Percentiles rank a stretch among this genome's conserved stretches.
phyloP scores from a whole-genome alignment of 2,888 invertebrate species.

The Eulithis prunata region DNA sequence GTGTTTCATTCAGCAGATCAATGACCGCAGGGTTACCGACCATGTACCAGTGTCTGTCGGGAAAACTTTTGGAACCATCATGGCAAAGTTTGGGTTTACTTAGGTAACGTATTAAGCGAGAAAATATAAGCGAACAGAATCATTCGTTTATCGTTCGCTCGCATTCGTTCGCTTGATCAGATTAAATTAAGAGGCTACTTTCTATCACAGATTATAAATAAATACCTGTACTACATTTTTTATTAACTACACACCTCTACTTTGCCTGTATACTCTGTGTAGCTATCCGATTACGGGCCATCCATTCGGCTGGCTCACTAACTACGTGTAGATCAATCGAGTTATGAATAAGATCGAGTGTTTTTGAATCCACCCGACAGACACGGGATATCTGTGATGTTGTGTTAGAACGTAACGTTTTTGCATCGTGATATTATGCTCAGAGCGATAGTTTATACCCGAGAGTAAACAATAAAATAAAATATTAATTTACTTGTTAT shows the following conservation, averaged over 20 bases:
- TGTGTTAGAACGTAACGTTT: conserved; percentile 58
- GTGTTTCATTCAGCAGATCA: background rate
- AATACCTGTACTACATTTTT: too few species aligned
- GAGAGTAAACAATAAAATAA: conserved; percentile 53
- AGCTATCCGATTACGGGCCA: background rate
- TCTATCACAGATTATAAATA: too few species aligned
- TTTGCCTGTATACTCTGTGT: background rate
- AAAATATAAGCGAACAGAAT: too few species aligned
- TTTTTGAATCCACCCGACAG: conserved; percentile 1
- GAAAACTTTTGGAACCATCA: too few species aligned
- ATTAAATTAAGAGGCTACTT: too few species aligned
- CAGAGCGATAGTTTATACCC: conserved; percentile 66
- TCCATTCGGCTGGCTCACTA: background rate
- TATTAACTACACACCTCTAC: too few species aligned
- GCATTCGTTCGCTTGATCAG: too few species aligned
- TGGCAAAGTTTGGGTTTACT: background rate
- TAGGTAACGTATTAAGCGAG: too few species aligned
- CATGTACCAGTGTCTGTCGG: conserved; percentile 11
- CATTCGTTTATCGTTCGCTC: too few species aligned
- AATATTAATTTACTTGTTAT: conserved; percentile 36
- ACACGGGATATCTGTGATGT: conserved; percentile 68
- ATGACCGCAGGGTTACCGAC: conserved; percentile 7
- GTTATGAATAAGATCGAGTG: background rate
- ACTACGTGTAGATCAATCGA: background rate
- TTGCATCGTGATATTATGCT: conserved; percentile 73